Conservation (phyloP, 2,888 invertebrate species). For the Crocallis elinguaria region DNA sequence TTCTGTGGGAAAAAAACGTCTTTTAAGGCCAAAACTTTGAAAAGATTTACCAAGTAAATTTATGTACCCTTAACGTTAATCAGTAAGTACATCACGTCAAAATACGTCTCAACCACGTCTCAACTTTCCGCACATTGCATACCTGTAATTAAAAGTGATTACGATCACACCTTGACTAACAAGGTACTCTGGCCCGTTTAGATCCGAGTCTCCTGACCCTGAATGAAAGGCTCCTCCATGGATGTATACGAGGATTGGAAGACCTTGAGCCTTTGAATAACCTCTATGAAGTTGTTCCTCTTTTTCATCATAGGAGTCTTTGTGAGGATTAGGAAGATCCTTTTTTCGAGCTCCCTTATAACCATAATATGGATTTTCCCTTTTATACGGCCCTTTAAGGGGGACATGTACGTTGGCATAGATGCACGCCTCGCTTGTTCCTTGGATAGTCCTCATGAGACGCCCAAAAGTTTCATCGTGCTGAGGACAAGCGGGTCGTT, state of each 20-base stretch:
- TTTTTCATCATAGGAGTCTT: not conserved
- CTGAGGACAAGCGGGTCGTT: slow-evolving; percentile 85
- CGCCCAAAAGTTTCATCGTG: slow-evolving; percentile 61
- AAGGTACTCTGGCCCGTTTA: slow-evolving; percentile 55
- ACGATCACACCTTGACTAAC: slow-evolving; percentile 49
- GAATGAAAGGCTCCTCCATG: slow-evolving; percentile 64
- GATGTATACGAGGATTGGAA: slow-evolving; percentile 67
- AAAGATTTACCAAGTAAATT: no score
- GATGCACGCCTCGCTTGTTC: slow-evolving; percentile 61
- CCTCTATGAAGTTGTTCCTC: not conserved
- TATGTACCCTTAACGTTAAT: no score
- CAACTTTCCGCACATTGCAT: not conserved
- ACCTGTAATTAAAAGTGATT: slow-evolving; percentile 59
- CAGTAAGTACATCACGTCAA: no score
- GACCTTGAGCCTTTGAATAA: slow-evolving; percentile 26
- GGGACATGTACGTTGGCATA: slow-evolving; percentile 63
- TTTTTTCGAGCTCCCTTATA: not conserved
- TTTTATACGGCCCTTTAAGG: not conserved
- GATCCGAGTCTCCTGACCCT: slow-evolving; percentile 45
- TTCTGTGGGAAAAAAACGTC: slow-evolving; percentile 47
- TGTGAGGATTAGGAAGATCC: not conserved
- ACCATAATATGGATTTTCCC: not conserved
- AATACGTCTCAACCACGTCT: no score
- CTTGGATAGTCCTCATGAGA: slow-evolving; percentile 37
- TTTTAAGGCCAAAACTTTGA: no score